Evolutionary conservation across 2,113 vertebrate species (phyloP).

Genomic region (Elephas maximus): DNA sequence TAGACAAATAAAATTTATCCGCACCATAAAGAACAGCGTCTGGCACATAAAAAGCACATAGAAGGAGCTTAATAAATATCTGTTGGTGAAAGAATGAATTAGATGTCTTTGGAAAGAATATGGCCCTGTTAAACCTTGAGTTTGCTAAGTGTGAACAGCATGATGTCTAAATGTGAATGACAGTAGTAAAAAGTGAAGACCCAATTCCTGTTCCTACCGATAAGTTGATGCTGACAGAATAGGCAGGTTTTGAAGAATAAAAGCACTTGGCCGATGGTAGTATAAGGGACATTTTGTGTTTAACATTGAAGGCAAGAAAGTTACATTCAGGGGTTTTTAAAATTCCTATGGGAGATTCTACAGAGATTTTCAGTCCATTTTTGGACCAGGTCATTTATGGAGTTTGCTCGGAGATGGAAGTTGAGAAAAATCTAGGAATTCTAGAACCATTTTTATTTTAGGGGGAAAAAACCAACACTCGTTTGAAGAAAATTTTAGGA

Average conservation of each 20-base stretch:
- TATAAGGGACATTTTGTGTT: conserved; percentile 10
- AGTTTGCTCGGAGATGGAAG: conserved; percentile 25
- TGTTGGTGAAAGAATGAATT: neutral
- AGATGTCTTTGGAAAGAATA: neutral
- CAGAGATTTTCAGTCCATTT: conserved; percentile 41
- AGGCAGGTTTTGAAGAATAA: neutral
- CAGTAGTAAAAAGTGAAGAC: neutral
- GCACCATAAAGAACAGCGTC: neutral
- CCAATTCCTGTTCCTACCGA: conserved; percentile 2
- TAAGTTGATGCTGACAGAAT: neutral
- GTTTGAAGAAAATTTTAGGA: conserved; percentile 50
- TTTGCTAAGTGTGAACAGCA: neutral
- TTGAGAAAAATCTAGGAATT: conserved; percentile 60
- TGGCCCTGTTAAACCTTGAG: neutral
- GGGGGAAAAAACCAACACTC: neutral
- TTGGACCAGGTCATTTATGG: conserved; percentile 48
- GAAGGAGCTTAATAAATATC: neutral
- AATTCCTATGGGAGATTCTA: neutral
- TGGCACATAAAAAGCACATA: neutral
- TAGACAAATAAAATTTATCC: neutral
- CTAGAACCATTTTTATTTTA: conserved; percentile 68
- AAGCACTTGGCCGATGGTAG: conserved; percentile 7
- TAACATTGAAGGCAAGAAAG: neutral
- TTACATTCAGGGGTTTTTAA: neutral
- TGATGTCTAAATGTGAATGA: conserved; percentile 10